Base-by-base conservation (phyloP, 2,113 vertebrate genomes). In the Sigmodon hispidus region DNA sequence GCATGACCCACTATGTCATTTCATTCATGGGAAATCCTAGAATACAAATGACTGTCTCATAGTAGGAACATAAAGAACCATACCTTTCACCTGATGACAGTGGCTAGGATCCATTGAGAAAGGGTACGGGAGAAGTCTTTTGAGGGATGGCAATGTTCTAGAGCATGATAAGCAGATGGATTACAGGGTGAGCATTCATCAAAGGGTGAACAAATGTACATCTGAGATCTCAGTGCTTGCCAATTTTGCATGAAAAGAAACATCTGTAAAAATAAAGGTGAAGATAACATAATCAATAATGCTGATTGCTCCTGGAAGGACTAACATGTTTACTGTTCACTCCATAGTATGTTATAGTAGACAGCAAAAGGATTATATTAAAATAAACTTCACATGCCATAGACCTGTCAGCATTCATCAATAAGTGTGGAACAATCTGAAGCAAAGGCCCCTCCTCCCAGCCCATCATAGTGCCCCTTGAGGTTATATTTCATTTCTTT, bases 251-350 rank as follows among this genome's bases (percentile, higher is more conserved):
- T 69, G 61, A 29, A 55, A 86, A 81, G 21, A 76, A 85, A 90
- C 75, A 52, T 36, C 65, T 87, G 21, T n/a, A 52, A 87, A 87
- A 87, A 86, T 69, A 70, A 67, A 84, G 40, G 31, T 67, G 61
- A 36, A 55, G 24, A 75, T 59, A 70, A 72, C 75, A 75, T 63
- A 59, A 92, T 26, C 19, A 63, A 26, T 45, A 87, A 67, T 4
- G 15, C 43, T 36, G 45, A 55, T 67, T 67, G 79, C 67, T 84
- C 57, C 22, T 67, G 31, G 48, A 79, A 94, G 50, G 3, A 76
- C 40, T 63, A 24, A 43, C 50, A 59, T 48, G 77, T 84, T 87
- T 75, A 36, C 3, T 31, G 5, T 40, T 92, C 57, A 67, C 91
- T 63, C 92, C 43, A 22, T 11, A 12, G 26, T 63, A 6, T 63